Evolutionary conservation across 2,113 vertebrate species (phyloP).

Genomic region (Polypterus bichir): DNA sequence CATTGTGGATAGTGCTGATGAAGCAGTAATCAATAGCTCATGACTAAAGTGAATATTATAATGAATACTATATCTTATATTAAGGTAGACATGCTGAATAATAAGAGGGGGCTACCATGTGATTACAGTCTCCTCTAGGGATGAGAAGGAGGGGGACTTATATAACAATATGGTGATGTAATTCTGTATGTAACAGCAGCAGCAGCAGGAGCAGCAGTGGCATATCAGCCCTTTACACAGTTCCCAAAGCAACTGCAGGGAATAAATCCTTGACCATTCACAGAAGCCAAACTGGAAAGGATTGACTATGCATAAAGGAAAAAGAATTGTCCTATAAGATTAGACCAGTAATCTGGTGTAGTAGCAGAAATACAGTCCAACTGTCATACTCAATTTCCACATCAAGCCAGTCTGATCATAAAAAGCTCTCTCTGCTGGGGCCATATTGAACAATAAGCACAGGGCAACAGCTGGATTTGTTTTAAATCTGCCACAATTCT

Average conservation of each 20-base stretch:
- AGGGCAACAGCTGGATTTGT: too few relatives aligned
- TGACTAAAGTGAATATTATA: not conserved
- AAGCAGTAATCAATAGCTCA: not conserved
- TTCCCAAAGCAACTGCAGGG: not conserved
- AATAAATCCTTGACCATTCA: not conserved
- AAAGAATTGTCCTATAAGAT: too few relatives aligned
- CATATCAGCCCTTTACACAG: not conserved
- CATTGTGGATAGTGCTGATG: not conserved
- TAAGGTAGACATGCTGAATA: too few relatives aligned
- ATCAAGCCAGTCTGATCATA: too few relatives aligned
- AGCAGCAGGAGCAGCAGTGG: not conserved
- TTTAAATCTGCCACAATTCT: too few relatives aligned
- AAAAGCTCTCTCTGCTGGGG: too few relatives aligned
- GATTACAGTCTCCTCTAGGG: not conserved
- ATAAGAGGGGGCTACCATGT: too few relatives aligned
- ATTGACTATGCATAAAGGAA: not conserved
- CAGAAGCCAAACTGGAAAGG: not conserved
- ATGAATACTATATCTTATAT: not conserved
- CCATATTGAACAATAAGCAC: too few relatives aligned
- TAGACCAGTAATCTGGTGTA: not conserved
- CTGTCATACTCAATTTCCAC: too few relatives aligned
- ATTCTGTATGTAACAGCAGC: not conserved
- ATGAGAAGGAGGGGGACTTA: not conserved
- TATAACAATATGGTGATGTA: not conserved
- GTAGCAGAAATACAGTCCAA: not conserved